These are phyloP conservation scores for Magallana nippona DNA, from an alignment of 2,888 invertebrate genomes.

Conservation along the genomic window DNA sequence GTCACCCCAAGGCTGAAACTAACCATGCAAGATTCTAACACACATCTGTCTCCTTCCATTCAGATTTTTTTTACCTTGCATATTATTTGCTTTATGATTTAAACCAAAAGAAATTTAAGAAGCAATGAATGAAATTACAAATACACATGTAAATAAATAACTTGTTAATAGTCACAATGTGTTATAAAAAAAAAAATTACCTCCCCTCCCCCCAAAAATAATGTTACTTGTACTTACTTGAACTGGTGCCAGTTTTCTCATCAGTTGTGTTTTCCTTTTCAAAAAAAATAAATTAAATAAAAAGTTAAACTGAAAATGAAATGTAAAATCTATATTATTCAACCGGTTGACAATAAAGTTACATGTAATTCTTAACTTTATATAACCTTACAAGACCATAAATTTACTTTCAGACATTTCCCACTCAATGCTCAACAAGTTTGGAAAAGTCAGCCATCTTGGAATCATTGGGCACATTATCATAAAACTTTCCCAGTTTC, in stretches of 20 bases:
- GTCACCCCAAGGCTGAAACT: background rate
- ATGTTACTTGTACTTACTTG: too few species aligned
- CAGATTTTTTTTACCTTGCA: background rate
- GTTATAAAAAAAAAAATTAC: too few species aligned
- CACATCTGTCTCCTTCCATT: background rate
- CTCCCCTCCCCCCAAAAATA: background rate
- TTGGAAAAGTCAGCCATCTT: constrained; percentile 46
- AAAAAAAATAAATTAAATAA: background rate
- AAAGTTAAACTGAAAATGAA: background rate
- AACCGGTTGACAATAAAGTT: background rate
- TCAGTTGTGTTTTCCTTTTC: background rate
- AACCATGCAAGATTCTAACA: background rate
- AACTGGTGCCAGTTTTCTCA: too few species aligned
- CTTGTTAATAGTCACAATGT: too few species aligned
- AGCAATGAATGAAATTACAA: too few species aligned
- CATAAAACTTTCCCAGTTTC: constrained; percentile 40
- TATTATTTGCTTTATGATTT: too few species aligned
- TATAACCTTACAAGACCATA: background rate
- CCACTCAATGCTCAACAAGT: constrained; percentile 44
- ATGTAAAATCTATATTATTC: too few species aligned
- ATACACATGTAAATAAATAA: too few species aligned
- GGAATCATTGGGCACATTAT: constrained; percentile 37
- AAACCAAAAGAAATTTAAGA: too few species aligned
- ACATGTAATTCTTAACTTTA: background rate
- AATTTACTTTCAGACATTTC: background rate